phyloP scores from a whole-genome alignment of 2,888 invertebrate genomes.

The Meta bourneti region DNA sequence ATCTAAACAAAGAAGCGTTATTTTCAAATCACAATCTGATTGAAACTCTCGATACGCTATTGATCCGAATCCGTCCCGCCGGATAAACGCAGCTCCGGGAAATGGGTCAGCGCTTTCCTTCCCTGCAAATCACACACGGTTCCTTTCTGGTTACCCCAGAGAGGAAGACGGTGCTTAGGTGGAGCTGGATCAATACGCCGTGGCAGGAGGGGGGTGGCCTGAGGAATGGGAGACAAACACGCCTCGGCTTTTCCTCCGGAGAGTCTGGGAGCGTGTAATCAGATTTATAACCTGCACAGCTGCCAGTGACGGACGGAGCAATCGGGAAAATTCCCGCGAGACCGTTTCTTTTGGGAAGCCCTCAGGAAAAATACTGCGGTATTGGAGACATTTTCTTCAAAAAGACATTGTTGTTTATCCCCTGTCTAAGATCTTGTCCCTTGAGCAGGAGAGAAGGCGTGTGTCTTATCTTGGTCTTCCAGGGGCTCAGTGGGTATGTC shows the following conservation, averaged over 20 bases:
- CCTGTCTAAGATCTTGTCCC: too few relatives aligned
- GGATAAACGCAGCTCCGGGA: conserved; percentile 11
- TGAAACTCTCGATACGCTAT: not conserved
- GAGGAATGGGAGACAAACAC: not conserved
- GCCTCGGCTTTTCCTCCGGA: not conserved
- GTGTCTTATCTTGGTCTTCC: too few relatives aligned
- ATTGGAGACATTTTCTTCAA: too few relatives aligned
- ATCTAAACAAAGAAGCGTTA: not conserved
- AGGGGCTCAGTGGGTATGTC: too few relatives aligned
- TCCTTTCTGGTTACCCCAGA: not conserved
- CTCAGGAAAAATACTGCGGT: too few relatives aligned
- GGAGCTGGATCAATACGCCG: not conserved
- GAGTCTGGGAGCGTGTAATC: too few relatives aligned
- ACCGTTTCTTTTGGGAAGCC: not conserved
- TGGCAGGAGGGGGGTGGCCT: not conserved
- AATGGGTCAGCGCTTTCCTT: not conserved
- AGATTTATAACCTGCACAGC: too few relatives aligned
- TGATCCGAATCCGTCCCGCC: not conserved
- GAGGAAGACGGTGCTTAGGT: not conserved
- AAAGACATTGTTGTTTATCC: too few relatives aligned
- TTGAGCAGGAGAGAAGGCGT: too few relatives aligned
- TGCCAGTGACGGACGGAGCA: not conserved
- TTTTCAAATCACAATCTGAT: not conserved
- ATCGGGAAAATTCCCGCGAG: not conserved
- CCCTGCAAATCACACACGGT: not conserved